Conservation (phyloP, 2,113 vertebrate genomes). For the Paraplagusia blochii region DNA sequence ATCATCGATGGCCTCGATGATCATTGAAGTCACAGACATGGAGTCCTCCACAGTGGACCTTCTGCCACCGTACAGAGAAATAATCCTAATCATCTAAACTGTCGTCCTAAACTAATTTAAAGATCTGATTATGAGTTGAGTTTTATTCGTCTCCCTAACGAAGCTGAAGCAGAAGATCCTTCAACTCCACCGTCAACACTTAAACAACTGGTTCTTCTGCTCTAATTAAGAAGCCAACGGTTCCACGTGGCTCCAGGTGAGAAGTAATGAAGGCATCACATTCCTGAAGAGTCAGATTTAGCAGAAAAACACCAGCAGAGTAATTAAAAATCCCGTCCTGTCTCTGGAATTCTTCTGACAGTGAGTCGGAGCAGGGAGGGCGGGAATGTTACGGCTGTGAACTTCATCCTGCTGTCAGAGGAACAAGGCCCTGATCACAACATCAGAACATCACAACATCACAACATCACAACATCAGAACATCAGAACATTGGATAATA, state of each 20-base stretch:
- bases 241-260: conserved; percentile 61
- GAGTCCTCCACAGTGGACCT: too few relatives aligned
- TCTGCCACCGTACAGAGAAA: too few relatives aligned
- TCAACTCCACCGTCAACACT: conserved; percentile 47
- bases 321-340: conserved; percentile 50
- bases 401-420: neutral
- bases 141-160: conserved; percentile 55
- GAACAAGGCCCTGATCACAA: too few relatives aligned
- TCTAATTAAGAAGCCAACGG: conserved; percentile 59
- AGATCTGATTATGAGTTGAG: neutral
- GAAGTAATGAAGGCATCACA: conserved; percentile 38
- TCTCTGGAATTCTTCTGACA: conserved; percentile 36
- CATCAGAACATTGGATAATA: too few relatives aligned
- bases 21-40: too few relatives aligned
- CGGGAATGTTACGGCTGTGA: conserved; percentile 4
- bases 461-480: too few relatives aligned
- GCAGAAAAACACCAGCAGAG: conserved; percentile 45
- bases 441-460: too few relatives aligned
- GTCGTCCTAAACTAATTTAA: too few relatives aligned
- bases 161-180: conserved; percentile 32
- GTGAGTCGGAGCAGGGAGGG: neutral
- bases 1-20: too few relatives aligned
- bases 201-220: conserved; percentile 63
- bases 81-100: too few relatives aligned
- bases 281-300: conserved; percentile 46